Conservation (phyloP, 2,797 vertebrate species). For the Lagodon rhomboides region DNA sequence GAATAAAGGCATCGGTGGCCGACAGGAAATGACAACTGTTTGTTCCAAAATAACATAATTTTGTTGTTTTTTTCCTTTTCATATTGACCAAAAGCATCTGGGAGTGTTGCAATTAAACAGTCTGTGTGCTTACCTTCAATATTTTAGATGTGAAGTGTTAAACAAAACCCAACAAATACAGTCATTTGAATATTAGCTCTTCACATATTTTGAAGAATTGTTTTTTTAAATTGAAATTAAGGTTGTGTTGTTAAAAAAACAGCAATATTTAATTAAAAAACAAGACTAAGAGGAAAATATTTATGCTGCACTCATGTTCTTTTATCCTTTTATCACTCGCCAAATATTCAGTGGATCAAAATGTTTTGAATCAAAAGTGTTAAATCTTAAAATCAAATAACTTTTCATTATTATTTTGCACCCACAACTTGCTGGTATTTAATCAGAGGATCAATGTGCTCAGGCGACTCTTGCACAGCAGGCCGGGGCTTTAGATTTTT, state of each 20-base stretch:
- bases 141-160: constrained; percentile 3
- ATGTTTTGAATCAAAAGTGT: background rate
- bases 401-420: constrained; percentile 3
- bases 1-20: constrained; percentile 61
- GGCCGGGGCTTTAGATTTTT: constrained; percentile 42
- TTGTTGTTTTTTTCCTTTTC: too few species aligned
- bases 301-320: background rate
- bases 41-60: background rate
- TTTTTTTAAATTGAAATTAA: too few species aligned
- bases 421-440: constrained; percentile 19
- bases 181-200: background rate
- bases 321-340: background rate
- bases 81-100: background rate
- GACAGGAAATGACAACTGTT: constrained; percentile 2
- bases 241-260: background rate
- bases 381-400: background rate
- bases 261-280: background rate
- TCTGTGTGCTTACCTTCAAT: background rate
- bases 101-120: constrained; percentile 9
- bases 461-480: constrained; percentile 1
- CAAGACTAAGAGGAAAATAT: background rate
- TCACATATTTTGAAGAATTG: background rate
- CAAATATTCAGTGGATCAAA: background rate
- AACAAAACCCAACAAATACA: background rate
- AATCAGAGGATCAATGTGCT: background rate